Conservation (phyloP, 2,113 vertebrate species). For the Xiphorhynchus elegans region DNA sequence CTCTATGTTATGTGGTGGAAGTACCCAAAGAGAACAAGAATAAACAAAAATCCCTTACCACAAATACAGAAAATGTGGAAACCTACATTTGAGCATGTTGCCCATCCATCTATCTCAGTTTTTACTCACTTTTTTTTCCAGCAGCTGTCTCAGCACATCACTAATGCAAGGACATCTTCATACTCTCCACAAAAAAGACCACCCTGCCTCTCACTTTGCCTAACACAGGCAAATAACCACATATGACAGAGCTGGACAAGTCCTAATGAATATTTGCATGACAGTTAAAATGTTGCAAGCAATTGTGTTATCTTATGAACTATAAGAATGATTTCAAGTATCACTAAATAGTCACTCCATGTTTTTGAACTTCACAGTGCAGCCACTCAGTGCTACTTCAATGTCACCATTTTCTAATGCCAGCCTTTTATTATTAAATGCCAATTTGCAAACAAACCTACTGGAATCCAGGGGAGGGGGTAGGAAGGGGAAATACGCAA, state of each 20-base stretch:
- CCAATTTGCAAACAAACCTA: neutral
- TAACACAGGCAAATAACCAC: neutral
- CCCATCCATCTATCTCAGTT: neutral
- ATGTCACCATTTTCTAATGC: neutral
- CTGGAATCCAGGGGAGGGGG: neutral
- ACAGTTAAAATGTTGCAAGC: neutral
- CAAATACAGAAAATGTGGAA: neutral
- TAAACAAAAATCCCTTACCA: neutral
- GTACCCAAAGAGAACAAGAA: neutral
- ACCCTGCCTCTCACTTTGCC: neutral
- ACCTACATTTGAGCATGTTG: neutral
- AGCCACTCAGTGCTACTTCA: neutral
- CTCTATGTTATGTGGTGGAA: neutral
- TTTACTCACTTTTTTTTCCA: neutral
- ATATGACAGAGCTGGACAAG: neutral
- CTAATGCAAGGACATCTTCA: neutral
- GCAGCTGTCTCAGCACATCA: neutral
- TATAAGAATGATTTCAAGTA: neutral
- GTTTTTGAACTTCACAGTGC: neutral
- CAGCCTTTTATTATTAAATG: neutral
- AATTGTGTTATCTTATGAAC: neutral
- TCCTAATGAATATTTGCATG: neutral
- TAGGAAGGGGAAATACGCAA: fast-evolving
- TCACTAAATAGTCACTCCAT: neutral
- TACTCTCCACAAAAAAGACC: neutral